Conservation (phyloP, 2,888 invertebrate genomes). For the Mycogona germanica region DNA sequence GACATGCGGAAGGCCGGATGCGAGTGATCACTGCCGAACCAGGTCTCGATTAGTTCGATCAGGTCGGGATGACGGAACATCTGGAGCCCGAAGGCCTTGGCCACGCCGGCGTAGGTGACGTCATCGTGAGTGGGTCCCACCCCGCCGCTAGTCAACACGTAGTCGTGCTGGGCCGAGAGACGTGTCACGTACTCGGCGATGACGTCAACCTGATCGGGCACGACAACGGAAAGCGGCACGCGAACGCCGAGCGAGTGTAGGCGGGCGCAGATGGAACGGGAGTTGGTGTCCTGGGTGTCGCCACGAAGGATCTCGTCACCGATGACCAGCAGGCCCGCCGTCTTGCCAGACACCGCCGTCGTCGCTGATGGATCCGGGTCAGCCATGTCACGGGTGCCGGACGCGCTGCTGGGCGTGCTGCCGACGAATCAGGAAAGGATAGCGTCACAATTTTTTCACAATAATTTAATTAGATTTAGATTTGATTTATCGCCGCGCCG, state of each 20-base stretch:
- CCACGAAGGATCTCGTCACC: constrained; percentile 68
- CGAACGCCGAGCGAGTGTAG: constrained; percentile 50
- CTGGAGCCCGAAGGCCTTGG: constrained; percentile 37
- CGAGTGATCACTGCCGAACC: constrained; percentile 24
- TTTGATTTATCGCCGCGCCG: too few relatives aligned
- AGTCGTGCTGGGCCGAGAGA: constrained; percentile 47
- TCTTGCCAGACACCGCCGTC: constrained; percentile 4
- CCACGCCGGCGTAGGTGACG: constrained; percentile 54
- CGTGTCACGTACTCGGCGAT: constrained; percentile 49
- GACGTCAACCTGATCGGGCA: constrained; percentile 49
- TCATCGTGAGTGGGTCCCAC: constrained; percentile 70
- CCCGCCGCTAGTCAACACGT: constrained; percentile 62
- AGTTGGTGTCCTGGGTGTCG: constrained; percentile 54
- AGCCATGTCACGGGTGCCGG: too few relatives aligned
- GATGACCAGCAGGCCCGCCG: constrained; percentile 40
- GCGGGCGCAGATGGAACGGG: constrained; percentile 46
- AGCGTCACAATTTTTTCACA: too few relatives aligned
- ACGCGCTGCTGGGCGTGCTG: too few relatives aligned
- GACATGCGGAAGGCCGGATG: constrained; percentile 33
- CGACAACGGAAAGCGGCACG: constrained; percentile 45
- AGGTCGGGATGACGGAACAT: constrained; percentile 34
- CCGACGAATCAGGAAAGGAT: too few relatives aligned
- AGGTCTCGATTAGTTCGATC: constrained; percentile 22
- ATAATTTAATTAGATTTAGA: too few relatives aligned
- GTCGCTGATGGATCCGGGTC: too few relatives aligned